A percentile compares a stretch with the other conserved stretches of the same genome.
Conservation (phyloP, 2,113 vertebrate species). For the Thomomys bottae region DNA sequence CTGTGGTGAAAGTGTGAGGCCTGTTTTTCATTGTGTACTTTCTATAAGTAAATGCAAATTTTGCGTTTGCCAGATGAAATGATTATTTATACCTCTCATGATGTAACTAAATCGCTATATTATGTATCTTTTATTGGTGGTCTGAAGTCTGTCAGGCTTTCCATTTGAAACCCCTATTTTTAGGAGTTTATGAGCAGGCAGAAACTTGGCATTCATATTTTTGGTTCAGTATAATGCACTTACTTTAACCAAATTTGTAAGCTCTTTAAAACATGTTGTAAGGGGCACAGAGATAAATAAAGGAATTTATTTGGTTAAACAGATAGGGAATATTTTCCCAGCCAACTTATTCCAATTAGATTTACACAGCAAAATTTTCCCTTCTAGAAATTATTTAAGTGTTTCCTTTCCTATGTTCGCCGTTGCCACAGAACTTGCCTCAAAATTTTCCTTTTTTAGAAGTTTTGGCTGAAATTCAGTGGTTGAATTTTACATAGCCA, state of each 20-base stretch:
- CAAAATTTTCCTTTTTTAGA: slow-evolving; percentile 67
- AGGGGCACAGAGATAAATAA: slow-evolving; percentile 64
- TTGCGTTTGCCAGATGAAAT: slow-evolving; percentile 79
- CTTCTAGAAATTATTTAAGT: slow-evolving; percentile 59
- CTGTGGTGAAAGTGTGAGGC: not conserved
- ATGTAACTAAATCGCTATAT: slow-evolving; percentile 76
- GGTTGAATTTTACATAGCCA: not conserved
- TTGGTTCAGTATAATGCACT: slow-evolving; percentile 80
- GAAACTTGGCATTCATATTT: slow-evolving; percentile 79
- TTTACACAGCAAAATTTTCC: slow-evolving; percentile 78
- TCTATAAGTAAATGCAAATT: slow-evolving; percentile 57
- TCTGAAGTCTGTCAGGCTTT: slow-evolving; percentile 83
- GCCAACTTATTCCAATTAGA: slow-evolving; percentile 76
- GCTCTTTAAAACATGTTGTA: slow-evolving; percentile 83
- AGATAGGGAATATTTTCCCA: slow-evolving; percentile 84
- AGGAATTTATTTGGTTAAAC: slow-evolving; percentile 78
- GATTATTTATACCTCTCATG: slow-evolving; percentile 79
- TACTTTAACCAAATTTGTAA: slow-evolving; percentile 86
- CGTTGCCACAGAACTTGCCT: slow-evolving; percentile 77
- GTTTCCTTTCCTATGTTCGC: slow-evolving; percentile 74
- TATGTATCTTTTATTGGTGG: slow-evolving; percentile 72
- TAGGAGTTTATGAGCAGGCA: slow-evolving; percentile 81
- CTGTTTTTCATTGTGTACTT: slow-evolving; percentile 32
- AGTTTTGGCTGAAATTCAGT: not conserved
- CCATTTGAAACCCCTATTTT: slow-evolving; percentile 86